Evolutionary conservation across 1,140 invertebrate genomes (phyloP), one percentile per base, ranked within the genome.

Genomic region (Stratiolaelaps scimitus): DNA sequence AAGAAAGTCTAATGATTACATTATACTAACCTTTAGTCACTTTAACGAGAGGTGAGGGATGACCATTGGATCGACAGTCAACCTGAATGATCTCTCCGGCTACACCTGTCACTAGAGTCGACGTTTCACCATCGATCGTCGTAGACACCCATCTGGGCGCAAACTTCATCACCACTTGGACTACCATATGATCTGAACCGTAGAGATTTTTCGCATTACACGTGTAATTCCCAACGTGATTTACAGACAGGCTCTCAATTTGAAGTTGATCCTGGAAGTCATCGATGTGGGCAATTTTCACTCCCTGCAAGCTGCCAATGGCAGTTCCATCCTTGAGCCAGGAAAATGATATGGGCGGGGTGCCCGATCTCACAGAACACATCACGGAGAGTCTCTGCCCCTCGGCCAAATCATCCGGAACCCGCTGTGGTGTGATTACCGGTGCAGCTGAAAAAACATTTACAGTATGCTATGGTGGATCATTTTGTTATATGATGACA

Each of bases 281-380:
- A 10, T 60, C 23, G 15, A 20, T 60, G 23, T 60, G 23, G 6
- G 15, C 26, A 20, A 60, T 60, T 60, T 26, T 60, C n/a, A 60
- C 53, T 26, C 23, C 53, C 4, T 6, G 17, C 10, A 26, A 15
- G 34, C 15, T n/a, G n/a, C 73, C 68, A 70, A 80, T 78, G 71
- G 43, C 72, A 72, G 74, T 71, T 68, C 76, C 76, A 72, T 83
- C 78, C 73, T 82, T 80, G 64, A 81, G 76, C 83, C 83, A 84
- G 23, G 75, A 75, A 68, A 84, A 74, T 13, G 71, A 71, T 46
- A 78, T 72, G 7, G 77, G 77, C 0, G 74, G 67, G 67, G 76
- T 74, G 0, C 76, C 77, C 2, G 73, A 71, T 30, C 71, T 74
- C n/a, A 78, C 72, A 64, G 72, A 74, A 67, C 77, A 78, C 7